Base-by-base conservation (phyloP, 2,888 invertebrate genomes). In the Acrobeloides nanus region DNA sequence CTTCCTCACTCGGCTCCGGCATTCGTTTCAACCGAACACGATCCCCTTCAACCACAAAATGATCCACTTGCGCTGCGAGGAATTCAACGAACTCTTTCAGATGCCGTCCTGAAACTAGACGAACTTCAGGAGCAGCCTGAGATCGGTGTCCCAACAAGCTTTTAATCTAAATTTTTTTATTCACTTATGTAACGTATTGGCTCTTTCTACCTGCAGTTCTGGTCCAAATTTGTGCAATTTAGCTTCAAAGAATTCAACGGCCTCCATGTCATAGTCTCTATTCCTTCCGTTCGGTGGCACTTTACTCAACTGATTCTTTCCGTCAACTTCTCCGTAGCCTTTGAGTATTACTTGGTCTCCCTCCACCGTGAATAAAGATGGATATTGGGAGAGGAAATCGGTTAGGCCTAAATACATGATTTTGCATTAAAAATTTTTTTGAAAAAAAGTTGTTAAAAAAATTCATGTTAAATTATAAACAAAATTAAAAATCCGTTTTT, bases 351-450 rank as follows among this genome's bases (percentile, higher is more conserved):
- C 72, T 46, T 68, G 75, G 77, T 92, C 90, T 62, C 87, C 93
- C 75, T 89, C 87, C 71, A 97, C 85, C 65, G 84, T 82, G 81
- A 97, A 97, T 73, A 97, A 82, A 56, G 89, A 85, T 66, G 97
- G 95, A 81, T 92, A 93, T 76, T 92, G 89, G 47, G 84, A 82
- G 73, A 97, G 82, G 79, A 97, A 97, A 78, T 93, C 93, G 77
- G 89, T 89, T 52, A 97, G 81, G 48, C 95, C 53, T 59, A 17
- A 20, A 10, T 41, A 5, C 18, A 17, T 23, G 8, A 21, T 29
- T 29, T 29, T n/a, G n/a, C n/a, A n/a, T n/a, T n/a, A n/a, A n/a
- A n/a, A n/a, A n/a, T n/a, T n/a, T n/a, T n/a, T n/a, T n/a, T n/a
- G n/a, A n/a, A n/a, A n/a, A n/a, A n/a, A n/a, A n/a, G n/a, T n/a